A percentile compares a stretch with the other conserved stretches of the same genome.
Evolutionary conservation across 2,113 vertebrate genomes (phyloP).

Genomic region (Salvelinus sp.): DNA sequence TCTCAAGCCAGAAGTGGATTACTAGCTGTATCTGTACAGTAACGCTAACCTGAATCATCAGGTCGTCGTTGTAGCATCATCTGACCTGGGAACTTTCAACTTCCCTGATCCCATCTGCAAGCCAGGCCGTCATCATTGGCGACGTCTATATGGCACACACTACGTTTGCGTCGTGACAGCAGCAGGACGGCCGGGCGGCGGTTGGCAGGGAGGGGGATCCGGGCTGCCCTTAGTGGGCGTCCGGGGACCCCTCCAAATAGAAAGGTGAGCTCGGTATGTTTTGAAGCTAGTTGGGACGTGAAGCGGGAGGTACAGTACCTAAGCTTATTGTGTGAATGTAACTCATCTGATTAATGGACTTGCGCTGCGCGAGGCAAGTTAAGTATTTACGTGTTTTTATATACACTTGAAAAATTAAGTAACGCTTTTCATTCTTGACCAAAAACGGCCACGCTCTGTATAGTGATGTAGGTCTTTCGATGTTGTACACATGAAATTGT

Average conservation of each 20-base stretch:
- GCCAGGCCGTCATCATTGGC: neutral
- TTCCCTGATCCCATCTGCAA: neutral
- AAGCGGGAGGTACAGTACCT: neutral
- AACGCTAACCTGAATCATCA: neutral
- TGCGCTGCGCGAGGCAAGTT: conserved; percentile 7
- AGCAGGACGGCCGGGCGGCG: conserved; percentile 60
- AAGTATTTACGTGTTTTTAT: too few species aligned
- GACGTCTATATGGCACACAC: neutral
- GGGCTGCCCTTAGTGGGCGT: conserved; percentile 54
- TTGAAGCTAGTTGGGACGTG: neutral
- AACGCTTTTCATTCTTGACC: too few species aligned
- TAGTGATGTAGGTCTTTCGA: too few species aligned
- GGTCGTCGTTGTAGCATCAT: neutral
- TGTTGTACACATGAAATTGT: too few species aligned
- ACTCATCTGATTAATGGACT: conserved; percentile 38
- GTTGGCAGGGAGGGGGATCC: conserved; percentile 54
- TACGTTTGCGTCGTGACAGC: conserved; percentile 38
- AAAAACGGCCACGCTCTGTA: too few species aligned
- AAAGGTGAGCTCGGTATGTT: conserved; percentile 31
- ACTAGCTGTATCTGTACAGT: conserved; percentile 6
- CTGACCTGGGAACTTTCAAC: neutral
- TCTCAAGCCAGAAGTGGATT: neutral
- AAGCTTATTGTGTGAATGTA: conserved; percentile 28
- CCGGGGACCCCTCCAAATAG: conserved; percentile 52
- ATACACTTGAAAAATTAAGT: too few species aligned